Evolutionary conservation across 1,140 invertebrate species (phyloP).

Genomic region (Lepidurus apus): DNA sequence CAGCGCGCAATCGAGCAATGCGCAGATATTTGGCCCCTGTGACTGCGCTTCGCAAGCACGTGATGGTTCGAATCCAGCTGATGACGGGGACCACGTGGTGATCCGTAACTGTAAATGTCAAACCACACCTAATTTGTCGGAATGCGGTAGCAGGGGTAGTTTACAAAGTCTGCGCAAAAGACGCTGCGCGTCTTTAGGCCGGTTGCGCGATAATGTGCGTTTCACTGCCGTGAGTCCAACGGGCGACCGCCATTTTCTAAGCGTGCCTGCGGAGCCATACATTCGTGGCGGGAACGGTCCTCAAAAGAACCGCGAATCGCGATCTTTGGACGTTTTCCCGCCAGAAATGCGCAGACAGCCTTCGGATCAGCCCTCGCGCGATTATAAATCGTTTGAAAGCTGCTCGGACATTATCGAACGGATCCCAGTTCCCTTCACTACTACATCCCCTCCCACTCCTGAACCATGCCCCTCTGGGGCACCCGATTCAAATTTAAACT

Average conservation of each 20-base stretch:
- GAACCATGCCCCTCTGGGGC: neutral
- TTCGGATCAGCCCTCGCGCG: neutral
- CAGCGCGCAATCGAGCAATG: conserved; percentile 27
- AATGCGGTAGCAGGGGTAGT: neutral
- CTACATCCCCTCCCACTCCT: neutral
- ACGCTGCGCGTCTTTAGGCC: conserved; percentile 30
- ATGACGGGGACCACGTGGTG: neutral
- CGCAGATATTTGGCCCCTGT: conserved; percentile 8
- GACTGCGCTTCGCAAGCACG: neutral
- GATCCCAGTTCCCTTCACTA: neutral
- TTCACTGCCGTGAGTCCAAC: neutral
- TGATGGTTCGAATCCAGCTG: neutral
- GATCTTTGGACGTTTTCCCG: conserved; percentile 38
- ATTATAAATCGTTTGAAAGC: neutral
- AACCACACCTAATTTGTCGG: neutral
- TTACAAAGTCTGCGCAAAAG: conserved; percentile 26
- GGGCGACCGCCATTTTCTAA: conserved; percentile 29
- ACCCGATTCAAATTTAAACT: neutral
- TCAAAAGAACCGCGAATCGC: conserved; percentile 35
- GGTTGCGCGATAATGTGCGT: conserved; percentile 24
- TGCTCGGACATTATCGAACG: neutral
- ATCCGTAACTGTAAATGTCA: neutral
- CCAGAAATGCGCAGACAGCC: conserved; percentile 24
- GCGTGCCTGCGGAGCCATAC: conserved; percentile 27
- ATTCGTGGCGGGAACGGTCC: conserved; percentile 23